phyloP scores from a whole-genome alignment of 1,140 invertebrate species.

The Drosophila malerkotliana region DNA sequence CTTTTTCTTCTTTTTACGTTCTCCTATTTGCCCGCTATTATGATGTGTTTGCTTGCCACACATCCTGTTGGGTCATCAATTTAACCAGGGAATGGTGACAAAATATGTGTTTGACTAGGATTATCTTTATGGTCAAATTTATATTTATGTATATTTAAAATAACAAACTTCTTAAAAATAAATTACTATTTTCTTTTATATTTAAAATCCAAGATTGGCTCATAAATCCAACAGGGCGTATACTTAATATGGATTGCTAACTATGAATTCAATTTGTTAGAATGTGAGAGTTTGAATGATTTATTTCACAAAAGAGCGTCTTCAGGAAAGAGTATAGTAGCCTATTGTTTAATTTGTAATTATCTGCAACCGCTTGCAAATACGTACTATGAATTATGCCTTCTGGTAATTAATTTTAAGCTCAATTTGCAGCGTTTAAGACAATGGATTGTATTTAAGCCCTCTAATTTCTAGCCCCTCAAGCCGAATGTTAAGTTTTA shows the following conservation, averaged over 20 bases:
- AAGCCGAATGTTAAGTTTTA: not conserved
- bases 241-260: too few relatives aligned
- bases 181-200: not conserved
- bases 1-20: constrained; percentile 19
- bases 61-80: not conserved
- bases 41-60: not conserved
- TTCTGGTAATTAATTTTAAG: not conserved
- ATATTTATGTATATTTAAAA: not conserved
- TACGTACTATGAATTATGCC: not conserved
- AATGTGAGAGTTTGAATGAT: too few relatives aligned
- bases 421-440: constrained; percentile 6
- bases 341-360: too few relatives aligned
- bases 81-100: not conserved
- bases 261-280: too few relatives aligned
- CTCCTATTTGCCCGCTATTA: constrained; percentile 33
- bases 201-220: too few relatives aligned
- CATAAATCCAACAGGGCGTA: too few relatives aligned
- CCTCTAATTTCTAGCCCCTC: too few relatives aligned
- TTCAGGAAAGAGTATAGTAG: too few relatives aligned
- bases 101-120: not conserved
- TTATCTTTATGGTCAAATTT: constrained; percentile 6
- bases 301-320: too few relatives aligned
- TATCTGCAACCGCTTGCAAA: not conserved
- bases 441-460: constrained; percentile 1
- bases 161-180: too few relatives aligned